Conservation (phyloP, 2,113 vertebrate genomes). For the Pyxicephalus adspersus region DNA sequence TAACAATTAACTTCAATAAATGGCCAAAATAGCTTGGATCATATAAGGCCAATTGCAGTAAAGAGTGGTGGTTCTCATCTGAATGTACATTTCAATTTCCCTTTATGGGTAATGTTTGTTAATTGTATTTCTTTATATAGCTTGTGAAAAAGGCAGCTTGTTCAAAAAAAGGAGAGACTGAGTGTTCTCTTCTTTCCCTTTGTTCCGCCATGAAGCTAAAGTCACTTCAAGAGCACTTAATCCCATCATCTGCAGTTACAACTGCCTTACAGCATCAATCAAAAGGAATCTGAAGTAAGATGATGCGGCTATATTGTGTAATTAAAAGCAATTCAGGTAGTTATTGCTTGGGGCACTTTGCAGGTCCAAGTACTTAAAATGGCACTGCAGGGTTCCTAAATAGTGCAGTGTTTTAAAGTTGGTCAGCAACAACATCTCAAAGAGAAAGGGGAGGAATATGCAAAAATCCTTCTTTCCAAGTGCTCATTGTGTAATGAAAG, state of each 20-base stretch:
- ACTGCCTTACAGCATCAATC: constrained; percentile 91
- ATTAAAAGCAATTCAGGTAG: constrained; percentile 93
- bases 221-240: constrained; percentile 97
- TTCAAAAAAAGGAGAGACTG: constrained; percentile 72
- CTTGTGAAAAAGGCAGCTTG: constrained; percentile 70
- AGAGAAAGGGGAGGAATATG: constrained; percentile 74
- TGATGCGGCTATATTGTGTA: constrained; percentile 85
- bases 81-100: constrained; percentile 80
- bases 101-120: constrained; percentile 84
- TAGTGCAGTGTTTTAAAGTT: constrained; percentile 81
- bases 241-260: constrained; percentile 94
- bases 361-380: constrained; percentile 79
- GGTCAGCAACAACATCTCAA: constrained; percentile 75
- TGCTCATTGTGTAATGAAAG: constrained; percentile 70
- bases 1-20: constrained; percentile 88
- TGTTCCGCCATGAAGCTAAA: constrained; percentile 91
- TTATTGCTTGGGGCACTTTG: constrained; percentile 84
- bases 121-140: constrained; percentile 85
- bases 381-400: constrained; percentile 76
- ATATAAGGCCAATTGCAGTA: constrained; percentile 87
- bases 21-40: constrained; percentile 81
- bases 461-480: constrained; percentile 63
- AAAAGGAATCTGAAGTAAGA: constrained; percentile 88
- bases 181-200: constrained; percentile 84
- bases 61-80: constrained; percentile 74